Percentiles rank a stretch among this genome's conserved stretches.
Evolutionary conservation across 2,888 invertebrate genomes (phyloP).

Genomic region (Dryobotodes eremita): DNA sequence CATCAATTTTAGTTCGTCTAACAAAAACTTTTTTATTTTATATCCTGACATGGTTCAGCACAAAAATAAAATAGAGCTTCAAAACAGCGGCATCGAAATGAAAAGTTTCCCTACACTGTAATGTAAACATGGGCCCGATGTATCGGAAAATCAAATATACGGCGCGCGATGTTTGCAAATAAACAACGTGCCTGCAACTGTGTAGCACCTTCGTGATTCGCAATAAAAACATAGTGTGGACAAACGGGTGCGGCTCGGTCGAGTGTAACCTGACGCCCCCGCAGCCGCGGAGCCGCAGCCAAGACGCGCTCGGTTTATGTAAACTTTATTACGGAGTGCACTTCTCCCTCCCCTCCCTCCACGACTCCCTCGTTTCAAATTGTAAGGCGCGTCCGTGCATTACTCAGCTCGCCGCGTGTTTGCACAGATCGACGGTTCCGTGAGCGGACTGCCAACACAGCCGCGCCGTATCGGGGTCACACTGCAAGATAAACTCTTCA

Average conservation of each 20-base stretch:
- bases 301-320: constrained; percentile 86
- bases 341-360: constrained; percentile 70
- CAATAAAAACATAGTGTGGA: constrained; percentile 86
- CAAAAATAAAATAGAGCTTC: constrained; percentile 56
- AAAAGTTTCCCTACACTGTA: constrained; percentile 76
- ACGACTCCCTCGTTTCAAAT: constrained; percentile 77
- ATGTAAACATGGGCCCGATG: constrained; percentile 81
- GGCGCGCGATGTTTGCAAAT: constrained; percentile 83
- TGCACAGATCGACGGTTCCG: constrained; percentile 87
- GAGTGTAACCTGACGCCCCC: constrained; percentile 82
- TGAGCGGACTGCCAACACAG: constrained; percentile 81
- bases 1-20: constrained; percentile 10
- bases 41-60: constrained; percentile 18
- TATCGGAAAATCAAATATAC: constrained; percentile 83
- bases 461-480: constrained; percentile 83
- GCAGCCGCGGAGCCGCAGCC: constrained; percentile 74
- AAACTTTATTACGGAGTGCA: constrained; percentile 89
- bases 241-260: constrained; percentile 78
- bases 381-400: constrained; percentile 87
- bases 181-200: constrained; percentile 84
- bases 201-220: constrained; percentile 86
- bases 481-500: constrained; percentile 82
- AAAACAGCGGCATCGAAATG: constrained; percentile 56
- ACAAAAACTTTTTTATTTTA: constrained; percentile 14
- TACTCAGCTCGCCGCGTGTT: constrained; percentile 87